phyloP scores from a whole-genome alignment of 2,113 vertebrate genomes.

The Empidonax alnorum region DNA sequence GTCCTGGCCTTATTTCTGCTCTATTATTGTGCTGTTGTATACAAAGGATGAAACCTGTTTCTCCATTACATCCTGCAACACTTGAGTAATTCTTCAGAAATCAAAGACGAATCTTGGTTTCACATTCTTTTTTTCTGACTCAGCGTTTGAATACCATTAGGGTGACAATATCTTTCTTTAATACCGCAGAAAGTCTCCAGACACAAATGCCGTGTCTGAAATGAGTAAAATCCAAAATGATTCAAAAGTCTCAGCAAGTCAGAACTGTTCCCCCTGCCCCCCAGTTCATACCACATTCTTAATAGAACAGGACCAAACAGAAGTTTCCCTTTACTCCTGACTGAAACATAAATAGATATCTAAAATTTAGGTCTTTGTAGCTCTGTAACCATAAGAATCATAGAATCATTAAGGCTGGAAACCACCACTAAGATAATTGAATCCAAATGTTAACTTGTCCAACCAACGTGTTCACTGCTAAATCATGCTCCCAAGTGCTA shows the following conservation, averaged over 20 bases:
- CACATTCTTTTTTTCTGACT: not conserved
- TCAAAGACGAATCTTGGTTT: not conserved
- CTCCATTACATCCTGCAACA: constrained; percentile 27
- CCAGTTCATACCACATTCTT: not conserved
- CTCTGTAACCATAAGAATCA: not conserved
- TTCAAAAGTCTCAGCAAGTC: not conserved
- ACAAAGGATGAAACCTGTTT: not conserved
- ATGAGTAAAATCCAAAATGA: not conserved
- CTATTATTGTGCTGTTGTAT: not conserved
- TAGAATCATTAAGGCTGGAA: not conserved
- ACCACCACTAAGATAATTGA: not conserved
- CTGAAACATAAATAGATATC: not conserved
- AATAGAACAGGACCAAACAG: not conserved
- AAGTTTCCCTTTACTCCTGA: constrained; percentile 23
- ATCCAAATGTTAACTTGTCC: not conserved
- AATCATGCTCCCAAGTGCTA: not conserved
- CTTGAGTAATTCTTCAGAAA: constrained; percentile 25
- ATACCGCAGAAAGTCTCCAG: constrained; percentile 30
- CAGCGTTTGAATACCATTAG: constrained; percentile 40
- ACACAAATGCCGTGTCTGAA: not conserved
- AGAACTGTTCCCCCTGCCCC: not conserved
- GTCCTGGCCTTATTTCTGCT: constrained; percentile 36
- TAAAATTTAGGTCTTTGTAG: not conserved
- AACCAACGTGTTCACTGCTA: not conserved
- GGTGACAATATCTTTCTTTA: not conserved